Percentiles rank a stretch among this genome's conserved stretches.
Conservation (phyloP, 2,797 vertebrate genomes). For the Pyrrhura leucotis region DNA sequence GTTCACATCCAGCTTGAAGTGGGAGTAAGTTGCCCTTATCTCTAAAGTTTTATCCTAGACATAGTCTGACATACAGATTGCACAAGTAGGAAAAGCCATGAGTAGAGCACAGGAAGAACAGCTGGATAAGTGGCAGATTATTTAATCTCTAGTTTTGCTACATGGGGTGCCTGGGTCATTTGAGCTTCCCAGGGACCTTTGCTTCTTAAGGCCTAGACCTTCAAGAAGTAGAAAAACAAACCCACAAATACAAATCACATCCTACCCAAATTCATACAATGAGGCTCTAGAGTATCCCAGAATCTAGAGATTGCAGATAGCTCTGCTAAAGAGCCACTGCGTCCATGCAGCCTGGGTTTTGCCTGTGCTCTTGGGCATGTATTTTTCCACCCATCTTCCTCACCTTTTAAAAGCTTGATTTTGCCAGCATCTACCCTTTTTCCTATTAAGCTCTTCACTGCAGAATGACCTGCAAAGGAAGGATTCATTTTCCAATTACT, state of each 20-base stretch:
- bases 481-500: slow-evolving; percentile 29
- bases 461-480: slow-evolving; percentile 38
- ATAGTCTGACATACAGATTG: neutral
- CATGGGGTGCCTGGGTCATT: neutral
- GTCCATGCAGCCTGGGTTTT: neutral
- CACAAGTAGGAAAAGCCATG: neutral
- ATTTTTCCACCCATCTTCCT: neutral
- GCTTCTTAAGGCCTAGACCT: neutral
- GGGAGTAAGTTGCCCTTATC: neutral
- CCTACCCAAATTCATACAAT: neutral
- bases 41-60: neutral
- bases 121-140: neutral
- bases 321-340: neutral
- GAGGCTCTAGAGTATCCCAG: neutral
- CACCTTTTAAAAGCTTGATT: neutral
- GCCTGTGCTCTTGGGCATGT: neutral
- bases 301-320: neutral
- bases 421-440: neutral
- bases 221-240: neutral
- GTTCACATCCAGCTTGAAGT: neutral
- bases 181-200: neutral
- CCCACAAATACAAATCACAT: neutral
- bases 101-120: neutral
- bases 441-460: neutral
- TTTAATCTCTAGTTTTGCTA: neutral